These are phyloP conservation scores for Eremobia ochroleuca DNA, from an alignment of 2,888 invertebrate genomes.

Conservation along the genomic window DNA sequence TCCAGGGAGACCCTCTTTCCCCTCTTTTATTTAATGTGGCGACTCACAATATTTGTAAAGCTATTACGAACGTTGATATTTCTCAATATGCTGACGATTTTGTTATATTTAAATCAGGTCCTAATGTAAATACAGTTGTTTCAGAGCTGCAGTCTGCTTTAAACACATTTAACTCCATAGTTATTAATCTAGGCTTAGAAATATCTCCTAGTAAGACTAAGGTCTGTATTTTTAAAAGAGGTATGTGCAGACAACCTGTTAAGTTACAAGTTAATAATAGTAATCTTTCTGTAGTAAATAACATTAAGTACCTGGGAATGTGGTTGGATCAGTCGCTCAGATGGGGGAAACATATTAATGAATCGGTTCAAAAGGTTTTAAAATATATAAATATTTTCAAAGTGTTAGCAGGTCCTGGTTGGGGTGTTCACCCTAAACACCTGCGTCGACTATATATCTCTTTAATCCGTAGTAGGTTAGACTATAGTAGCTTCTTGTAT, in stretches of 20 bases:
- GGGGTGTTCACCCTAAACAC: constrained; percentile 5
- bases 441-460: background rate
- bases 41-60: background rate
- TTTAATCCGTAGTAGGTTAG: background rate
- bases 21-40: constrained; percentile 4
- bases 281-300: too few species aligned
- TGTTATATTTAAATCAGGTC: background rate
- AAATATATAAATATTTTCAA: constrained; percentile 1
- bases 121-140: background rate
- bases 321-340: constrained; percentile 1
- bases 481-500: background rate
- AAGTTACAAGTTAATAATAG: too few species aligned
- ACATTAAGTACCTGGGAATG: too few species aligned
- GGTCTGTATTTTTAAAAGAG: too few species aligned
- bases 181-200: background rate
- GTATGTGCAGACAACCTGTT: too few species aligned
- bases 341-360: constrained; percentile 6
- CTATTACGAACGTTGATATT: background rate
- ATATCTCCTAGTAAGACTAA: too few species aligned
- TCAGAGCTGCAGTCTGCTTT: background rate
- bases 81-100: background rate
- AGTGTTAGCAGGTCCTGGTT: constrained; percentile 1
- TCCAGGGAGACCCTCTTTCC: background rate
- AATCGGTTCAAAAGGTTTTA: constrained; percentile 1
- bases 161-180: background rate